Conservation (phyloP, 2,888 invertebrate genomes). For the Micropterix aruncella region DNA sequence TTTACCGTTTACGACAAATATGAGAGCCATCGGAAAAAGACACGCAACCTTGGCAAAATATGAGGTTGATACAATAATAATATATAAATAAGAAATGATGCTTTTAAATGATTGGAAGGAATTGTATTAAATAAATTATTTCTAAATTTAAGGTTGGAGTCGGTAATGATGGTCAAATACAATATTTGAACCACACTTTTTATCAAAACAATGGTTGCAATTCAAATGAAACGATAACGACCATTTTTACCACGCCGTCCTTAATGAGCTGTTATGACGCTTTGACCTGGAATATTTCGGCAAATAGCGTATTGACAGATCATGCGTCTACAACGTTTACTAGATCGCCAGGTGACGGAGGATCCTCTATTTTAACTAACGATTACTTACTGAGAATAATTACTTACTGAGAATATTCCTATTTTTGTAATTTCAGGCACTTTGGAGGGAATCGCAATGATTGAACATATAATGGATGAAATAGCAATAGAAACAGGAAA, state of each 20-base stretch:
- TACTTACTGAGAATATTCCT: too few species aligned
- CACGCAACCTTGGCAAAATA: conserved; percentile 33
- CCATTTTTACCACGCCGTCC: conserved; percentile 16
- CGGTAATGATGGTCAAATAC: conserved; percentile 38
- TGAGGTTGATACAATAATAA: conserved; percentile 35
- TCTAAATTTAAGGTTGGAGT: conserved; percentile 39
- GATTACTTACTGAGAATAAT: too few species aligned
- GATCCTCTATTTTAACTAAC: conserved; percentile 18
- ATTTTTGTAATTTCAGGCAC: conserved; percentile 23
- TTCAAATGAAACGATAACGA: conserved; percentile 6
- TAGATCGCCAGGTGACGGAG: conserved; percentile 49
- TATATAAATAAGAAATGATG: conserved; percentile 19
- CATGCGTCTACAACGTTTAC: conserved; percentile 50
- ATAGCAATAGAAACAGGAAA: conserved; percentile 38
- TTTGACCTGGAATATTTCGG: conserved; percentile 27
- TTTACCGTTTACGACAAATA: conserved; percentile 48
- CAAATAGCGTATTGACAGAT: conserved; percentile 46
- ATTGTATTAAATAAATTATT: not conserved
- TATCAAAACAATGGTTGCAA: conserved; percentile 12
- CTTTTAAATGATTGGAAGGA: not conserved
- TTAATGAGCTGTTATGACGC: conserved; percentile 38
- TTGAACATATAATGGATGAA: conserved; percentile 54
- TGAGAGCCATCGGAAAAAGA: conserved; percentile 46
- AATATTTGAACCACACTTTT: conserved; percentile 33
- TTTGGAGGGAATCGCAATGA: conserved; percentile 40